A percentile compares a stretch with the other conserved stretches of the same genome.
These are phyloP conservation scores for Caerostris extrusa DNA, from an alignment of 1,140 invertebrate genomes.

Conservation along the genomic window DNA sequence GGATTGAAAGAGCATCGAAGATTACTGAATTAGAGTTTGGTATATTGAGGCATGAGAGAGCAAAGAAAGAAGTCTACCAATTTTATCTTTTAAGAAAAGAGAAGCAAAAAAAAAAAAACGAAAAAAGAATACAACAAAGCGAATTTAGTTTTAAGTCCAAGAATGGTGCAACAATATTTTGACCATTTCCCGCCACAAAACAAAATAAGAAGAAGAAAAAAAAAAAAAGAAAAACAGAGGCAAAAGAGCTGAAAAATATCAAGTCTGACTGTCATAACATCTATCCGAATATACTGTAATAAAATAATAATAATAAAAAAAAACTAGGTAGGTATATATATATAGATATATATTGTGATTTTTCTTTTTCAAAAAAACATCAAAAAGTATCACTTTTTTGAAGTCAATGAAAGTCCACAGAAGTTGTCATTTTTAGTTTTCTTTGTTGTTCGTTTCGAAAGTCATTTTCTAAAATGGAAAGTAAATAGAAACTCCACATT, in stretches of 20 bases:
- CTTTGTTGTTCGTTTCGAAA: conserved; percentile 61
- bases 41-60: conserved; percentile 58
- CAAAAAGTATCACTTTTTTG: conserved; percentile 61
- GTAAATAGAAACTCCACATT: conserved; percentile 75
- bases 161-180: conserved; percentile 76
- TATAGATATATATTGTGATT: conserved; percentile 19
- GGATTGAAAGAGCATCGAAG: conserved; percentile 70
- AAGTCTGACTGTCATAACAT: conserved; percentile 73
- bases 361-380: conserved; percentile 51
- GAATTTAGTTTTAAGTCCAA: conserved; percentile 64
- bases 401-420: conserved; percentile 72
- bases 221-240: conserved; percentile 42
- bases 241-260: conserved; percentile 69
- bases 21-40: conserved; percentile 73
- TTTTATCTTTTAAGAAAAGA: conserved; percentile 52
- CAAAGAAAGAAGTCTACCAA: conserved; percentile 52
- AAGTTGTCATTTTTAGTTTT: conserved; percentile 77
- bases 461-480: conserved; percentile 77
- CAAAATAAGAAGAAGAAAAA: background rate
- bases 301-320: conserved; percentile 76
- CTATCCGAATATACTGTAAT: conserved; percentile 72
- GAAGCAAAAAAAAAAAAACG: background rate
- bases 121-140: background rate
- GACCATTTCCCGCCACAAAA: conserved; percentile 63
- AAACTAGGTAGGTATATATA: background rate